These are phyloP conservation scores for Bombus superbus DNA, from an alignment of 1,140 invertebrate genomes.

Conservation along the genomic window DNA sequence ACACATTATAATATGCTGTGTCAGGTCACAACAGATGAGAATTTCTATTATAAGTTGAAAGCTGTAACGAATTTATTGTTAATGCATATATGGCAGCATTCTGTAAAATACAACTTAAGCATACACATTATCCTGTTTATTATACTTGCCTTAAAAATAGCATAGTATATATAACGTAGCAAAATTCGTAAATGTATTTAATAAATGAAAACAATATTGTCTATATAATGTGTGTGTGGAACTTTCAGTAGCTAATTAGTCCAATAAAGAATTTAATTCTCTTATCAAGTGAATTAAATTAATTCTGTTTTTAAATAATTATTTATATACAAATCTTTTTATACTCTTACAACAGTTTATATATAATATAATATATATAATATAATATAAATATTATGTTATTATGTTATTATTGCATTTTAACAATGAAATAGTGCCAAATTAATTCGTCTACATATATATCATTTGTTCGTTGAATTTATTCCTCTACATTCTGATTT, in stretches of 20 bases:
- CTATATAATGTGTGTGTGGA: background rate
- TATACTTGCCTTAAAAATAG: background rate
- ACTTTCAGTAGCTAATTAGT: background rate
- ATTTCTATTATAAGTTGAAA: slow-evolving; percentile 8
- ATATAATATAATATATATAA: background rate
- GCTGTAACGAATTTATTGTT: background rate
- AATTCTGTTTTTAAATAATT: background rate
- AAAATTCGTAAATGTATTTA: background rate
- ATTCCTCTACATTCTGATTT: slow-evolving; percentile 14
- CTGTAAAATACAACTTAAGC: background rate
- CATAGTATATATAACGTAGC: background rate
- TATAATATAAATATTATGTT: background rate
- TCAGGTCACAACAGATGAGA: background rate
- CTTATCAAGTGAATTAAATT: too few relatives aligned
- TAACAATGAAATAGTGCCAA: background rate
- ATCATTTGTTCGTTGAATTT: background rate
- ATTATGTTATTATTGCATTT: background rate
- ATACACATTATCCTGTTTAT: background rate
- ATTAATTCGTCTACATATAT: background rate
- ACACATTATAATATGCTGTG: slow-evolving; percentile 2
- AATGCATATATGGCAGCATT: background rate
- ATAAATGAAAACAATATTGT: background rate
- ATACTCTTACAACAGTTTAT: background rate
- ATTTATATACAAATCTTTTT: background rate
- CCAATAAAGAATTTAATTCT: background rate